Evolutionary conservation across 2,888 invertebrate genomes (phyloP), one percentile per base, ranked within the genome.

Genomic region (Eilema caniola): DNA sequence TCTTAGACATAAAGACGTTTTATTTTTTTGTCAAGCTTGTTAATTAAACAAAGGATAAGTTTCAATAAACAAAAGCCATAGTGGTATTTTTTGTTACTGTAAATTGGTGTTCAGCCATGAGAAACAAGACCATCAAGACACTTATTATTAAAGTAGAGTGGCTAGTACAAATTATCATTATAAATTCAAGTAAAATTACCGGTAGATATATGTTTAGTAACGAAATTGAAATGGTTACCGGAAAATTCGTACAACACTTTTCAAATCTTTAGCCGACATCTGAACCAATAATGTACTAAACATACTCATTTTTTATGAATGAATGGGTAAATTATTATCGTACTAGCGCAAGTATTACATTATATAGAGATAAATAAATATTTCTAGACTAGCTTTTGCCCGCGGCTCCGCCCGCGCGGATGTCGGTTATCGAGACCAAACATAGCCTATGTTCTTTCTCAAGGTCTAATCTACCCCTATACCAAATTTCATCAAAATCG

Each of bases 1-100:
- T 73, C 41, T 71, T 65, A 60, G 41, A 23, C 64, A 60, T 28
- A 24, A 28, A 66, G 20, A n/a, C 57, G 33, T 67, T 81, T 70
- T 70, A 65, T 24, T 73, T 66, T 64, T 60, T 67, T 67, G 37
- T 62, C 53, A 57, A 23, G 25, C 16, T 59, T 28, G 59, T 25
- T 59, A 59, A 14, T 5, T 25, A 2, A 14, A 59, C 20, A 53
- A 53, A n/a, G 53, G 10, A 53, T 53, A 67, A 10, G 60, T n/a
- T 33, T 61, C 24, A 12, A n/a, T 5, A 53, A 53, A 8, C n/a
- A 53, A n/a, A 53, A 53, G 53, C 7, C 20, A 47, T 20, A 47
- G 20, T 53, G 2, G 20, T 41, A 7, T 47, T 53, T 53, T 53
- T 53, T 53, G 53, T n/a, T n/a, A 7, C 8, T 53, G 53, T n/a